Percentiles rank a stretch among this genome's conserved stretches.
Conservation (phyloP, 92 coral and sea anemone species). For the Porites cylindrica region DNA sequence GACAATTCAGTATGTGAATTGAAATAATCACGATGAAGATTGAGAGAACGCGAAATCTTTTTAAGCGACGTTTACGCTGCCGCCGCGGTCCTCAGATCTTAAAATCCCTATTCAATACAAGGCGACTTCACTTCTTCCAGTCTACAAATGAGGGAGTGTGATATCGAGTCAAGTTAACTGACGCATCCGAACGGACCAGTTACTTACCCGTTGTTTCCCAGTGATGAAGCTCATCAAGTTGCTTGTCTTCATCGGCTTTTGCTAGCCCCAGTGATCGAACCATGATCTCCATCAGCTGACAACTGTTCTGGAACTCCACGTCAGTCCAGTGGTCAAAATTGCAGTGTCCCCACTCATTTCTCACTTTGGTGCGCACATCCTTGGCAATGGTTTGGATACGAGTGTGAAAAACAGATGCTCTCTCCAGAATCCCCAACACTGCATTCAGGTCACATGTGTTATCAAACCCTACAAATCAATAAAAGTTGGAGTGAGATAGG, state of each 20-base stretch:
- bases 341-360: slow-evolving; percentile 94
- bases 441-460: slow-evolving; percentile 89
- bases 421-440: slow-evolving; percentile 72
- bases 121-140: no score
- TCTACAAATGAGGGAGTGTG: no score
- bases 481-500: background rate
- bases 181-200: background rate
- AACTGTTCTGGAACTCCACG: slow-evolving; percentile 54
- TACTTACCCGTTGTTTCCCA: slow-evolving; percentile 85
- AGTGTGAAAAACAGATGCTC: slow-evolving; percentile 61
- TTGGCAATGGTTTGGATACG: slow-evolving; percentile 65
- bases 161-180: no score
- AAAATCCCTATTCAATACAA: no score
- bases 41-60: no score
- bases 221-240: slow-evolving; percentile 63
- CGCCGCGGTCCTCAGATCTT: no score
- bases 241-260: slow-evolving; percentile 59
- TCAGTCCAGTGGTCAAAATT: slow-evolving; percentile 79
- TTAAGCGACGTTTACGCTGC: no score
- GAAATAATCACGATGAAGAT: no score
- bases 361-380: slow-evolving; percentile 67
- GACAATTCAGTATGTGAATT: no score
- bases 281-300: slow-evolving; percentile 77
- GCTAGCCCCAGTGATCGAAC: slow-evolving; percentile 57
- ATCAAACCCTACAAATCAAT: slow-evolving; percentile 67